Base-by-base conservation (phyloP, 2,888 invertebrate genomes). In the Hylaea fasciaria region DNA sequence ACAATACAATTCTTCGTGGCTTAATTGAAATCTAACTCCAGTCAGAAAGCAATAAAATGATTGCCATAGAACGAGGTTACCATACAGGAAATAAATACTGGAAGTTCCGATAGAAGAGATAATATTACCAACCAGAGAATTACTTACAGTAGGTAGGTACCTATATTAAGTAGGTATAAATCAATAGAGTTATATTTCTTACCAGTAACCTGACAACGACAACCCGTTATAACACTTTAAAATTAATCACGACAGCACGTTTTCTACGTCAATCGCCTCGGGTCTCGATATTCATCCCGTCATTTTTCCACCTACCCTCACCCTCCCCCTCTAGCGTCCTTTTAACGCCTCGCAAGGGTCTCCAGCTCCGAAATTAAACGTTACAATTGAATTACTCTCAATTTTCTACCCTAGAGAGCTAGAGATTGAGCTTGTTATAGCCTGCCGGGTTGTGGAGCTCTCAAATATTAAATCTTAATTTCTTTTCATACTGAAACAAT, bases 271-370 rank as follows among this genome's bases (percentile, higher is more conserved):
- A 77, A 81, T 82, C 73, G 83, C 83, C 79, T 70, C 70, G 66
- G 78, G 82, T 69, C 59, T 76, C 73, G 73, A 80, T 78, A 80
- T 83, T 82, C 77, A 76, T 80, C 73, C 74, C 74, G 73, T 72
- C 75, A 83, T 81, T 84, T 82, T 73, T 82, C 81, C 76, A 74
- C 32, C 32, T 32, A 32, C 79, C 77, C 78, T 80, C 81, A 76
- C 82, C 84, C 83, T 80, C 75, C 65, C 58, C 78, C 80, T 82
- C 82, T 76, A 77, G 74, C 80, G 77, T 81, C 86, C 86, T 85
- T 84, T 85, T 87, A 82, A 82, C 87, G 83, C 87, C 81, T 83
- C 76, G 72, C 67, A 76, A 78, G 86, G 84, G 83, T 73, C 71
- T 75, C 69, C 74, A 68, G 71, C 72, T 68, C 71, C 76, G 72